Evolutionary conservation across 1,140 invertebrate genomes (phyloP), one percentile per base, ranked within the genome.

Genomic region (Eueides isabella): DNA sequence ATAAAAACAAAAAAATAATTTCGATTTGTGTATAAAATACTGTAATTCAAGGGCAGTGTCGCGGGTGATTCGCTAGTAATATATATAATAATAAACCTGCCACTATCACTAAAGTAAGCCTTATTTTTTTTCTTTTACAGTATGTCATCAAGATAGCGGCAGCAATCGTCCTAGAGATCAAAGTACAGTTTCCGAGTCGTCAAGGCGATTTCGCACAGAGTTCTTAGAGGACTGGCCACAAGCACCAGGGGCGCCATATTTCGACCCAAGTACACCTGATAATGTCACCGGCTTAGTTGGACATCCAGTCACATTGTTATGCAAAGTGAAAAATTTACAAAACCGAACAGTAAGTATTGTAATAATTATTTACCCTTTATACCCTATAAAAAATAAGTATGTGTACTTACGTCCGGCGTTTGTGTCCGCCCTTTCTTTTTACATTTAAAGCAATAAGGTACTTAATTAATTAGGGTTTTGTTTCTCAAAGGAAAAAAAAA

Each of bases 201-300:
- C 95, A 5, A 93, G 94, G 72, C 92, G 95, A 67, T 97, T 97
- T 85, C 94, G 95, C 41, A 95, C 95, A 28, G 96, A 97, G 86
- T 97, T 97, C 86, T 92, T 97, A 16, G 96, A 97, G 91, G 96
- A 97, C 83, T 94, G 95, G 89, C 96, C 96, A 1, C 96, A 96
- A 11, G 94, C 95, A 0, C 95, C 96, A 2, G 95, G 96, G 0
- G 96, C 96, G 33, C 97, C 97, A 1, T 96, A 96, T 83, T 98
- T 98, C 86, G 97, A 98, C 83, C 95, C 96, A 2, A 95, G 95
- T 29, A 96, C 97, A 61, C 95, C 96, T 30, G 95, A 95, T 35
- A 98, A 98, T 87, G 96, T 98, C 55, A 98, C 97, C 16, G 97
- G 97, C 2, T 94, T 98, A 31, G 97, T 98, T 14, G 97, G 97